Evolutionary conservation across 2,113 vertebrate genomes (phyloP), one percentile per base, ranked within the genome.

Genomic region (Fulmarus glacialis): DNA sequence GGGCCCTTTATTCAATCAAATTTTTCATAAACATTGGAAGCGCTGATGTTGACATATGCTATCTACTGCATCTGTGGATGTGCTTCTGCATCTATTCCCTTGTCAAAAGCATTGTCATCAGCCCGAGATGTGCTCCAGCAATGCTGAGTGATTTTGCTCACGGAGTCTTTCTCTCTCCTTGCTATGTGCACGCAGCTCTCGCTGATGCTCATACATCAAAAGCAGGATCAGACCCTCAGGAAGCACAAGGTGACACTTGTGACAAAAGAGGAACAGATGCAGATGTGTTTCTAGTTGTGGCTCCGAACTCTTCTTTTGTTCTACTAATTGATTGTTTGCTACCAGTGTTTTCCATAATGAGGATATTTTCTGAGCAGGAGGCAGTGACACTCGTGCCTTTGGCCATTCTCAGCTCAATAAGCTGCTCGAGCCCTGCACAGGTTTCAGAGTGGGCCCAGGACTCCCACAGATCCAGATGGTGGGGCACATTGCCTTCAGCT

Each of bases 291-390:
- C 36, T 73, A 45, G 48, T 81, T 63, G 64, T 63, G 40, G 36
- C 64, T 96, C 64, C 30, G 43, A 92, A 42, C 36, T 66, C 29
- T 72, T 55, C 29, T 74, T 91, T 94, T 95, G 60, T 79, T 87
- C 73, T n/a, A 68, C 36, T 87, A 82, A 87, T 80, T 89, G 93
- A 93, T 80, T 63, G 52, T 79, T 96, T 94, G 60, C 91, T 95
- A 27, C 36, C 0, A 0, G 11, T n/a, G 32, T 82, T 67, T 93
- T 82, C 62, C 36, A 11, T 70, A 73, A 70, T 12, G 62, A 73
- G 85, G 79, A 53, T 88, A 32, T 86, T 86, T 67, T 77, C 83
- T 79, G 77, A 82, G 68, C 83, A 56, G 52, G 43, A 91, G 40
- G 30, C 68, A 48, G 3, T 42, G 89, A 87, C 24, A 38, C 42